Percentiles rank a stretch among this genome's conserved stretches.
Conservation (phyloP, 2,113 vertebrate genomes). For the Piaya cayana region DNA sequence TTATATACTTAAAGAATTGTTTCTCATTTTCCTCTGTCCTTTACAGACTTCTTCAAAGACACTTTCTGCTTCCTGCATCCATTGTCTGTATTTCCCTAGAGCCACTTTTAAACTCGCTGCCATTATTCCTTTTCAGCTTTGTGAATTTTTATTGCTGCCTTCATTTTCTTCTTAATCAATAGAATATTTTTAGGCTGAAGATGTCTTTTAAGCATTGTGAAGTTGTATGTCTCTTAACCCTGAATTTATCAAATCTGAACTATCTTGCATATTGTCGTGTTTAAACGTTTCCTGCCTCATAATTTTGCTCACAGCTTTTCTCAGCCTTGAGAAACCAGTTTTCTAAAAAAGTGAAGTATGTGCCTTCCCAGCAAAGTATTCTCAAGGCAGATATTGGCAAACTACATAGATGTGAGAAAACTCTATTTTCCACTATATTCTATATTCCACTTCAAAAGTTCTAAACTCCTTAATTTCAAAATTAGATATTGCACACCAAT, state of each 20-base stretch:
- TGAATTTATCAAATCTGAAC: constrained; percentile 32
- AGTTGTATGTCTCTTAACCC: neutral
- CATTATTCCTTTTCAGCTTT: neutral
- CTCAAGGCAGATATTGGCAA: constrained; percentile 25
- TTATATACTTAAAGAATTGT: neutral
- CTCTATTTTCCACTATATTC: too few species aligned
- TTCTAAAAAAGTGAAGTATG: neutral
- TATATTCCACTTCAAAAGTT: neutral
- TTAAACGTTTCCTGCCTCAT: constrained; percentile 1
- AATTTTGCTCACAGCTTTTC: constrained; percentile 30
- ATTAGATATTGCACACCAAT: neutral
- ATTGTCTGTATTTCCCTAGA: constrained; percentile 9
- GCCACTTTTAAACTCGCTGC: neutral
- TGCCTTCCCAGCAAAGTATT: neutral
- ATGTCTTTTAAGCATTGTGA: neutral
- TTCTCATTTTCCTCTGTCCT: neutral
- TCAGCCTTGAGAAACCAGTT: neutral
- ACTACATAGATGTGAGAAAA: neutral
- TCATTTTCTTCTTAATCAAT: neutral
- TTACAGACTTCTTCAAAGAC: constrained; percentile 1
- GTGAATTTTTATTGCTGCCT: constrained; percentile 5
- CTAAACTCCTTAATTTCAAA: neutral
- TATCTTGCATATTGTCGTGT: neutral
- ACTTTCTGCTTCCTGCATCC: constrained; percentile 29
- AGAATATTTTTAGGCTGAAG: neutral